Conservation (phyloP, 2,113 vertebrate genomes). For the Theropithecus gelada region DNA sequence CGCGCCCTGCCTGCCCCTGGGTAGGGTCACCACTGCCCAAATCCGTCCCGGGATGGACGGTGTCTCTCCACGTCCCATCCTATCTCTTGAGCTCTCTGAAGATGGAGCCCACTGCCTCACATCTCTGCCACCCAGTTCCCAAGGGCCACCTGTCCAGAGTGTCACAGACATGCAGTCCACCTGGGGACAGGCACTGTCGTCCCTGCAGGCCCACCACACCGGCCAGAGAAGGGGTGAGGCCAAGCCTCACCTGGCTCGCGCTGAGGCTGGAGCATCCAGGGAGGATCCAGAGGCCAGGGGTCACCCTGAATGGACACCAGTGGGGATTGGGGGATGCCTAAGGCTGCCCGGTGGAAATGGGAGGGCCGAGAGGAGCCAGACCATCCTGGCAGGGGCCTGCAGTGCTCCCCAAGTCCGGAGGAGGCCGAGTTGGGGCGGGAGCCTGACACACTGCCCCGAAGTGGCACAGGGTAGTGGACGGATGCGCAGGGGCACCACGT, state of each 20-base stretch:
- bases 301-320: neutral
- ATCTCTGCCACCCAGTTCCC: neutral
- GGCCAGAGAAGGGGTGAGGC: neutral
- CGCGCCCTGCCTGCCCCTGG: neutral
- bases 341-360: neutral
- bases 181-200: neutral
- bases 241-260: fast-evolving
- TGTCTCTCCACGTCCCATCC: fast-evolving
- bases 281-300: neutral
- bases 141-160: neutral
- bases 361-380: neutral
- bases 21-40: neutral
- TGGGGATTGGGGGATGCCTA: neutral
- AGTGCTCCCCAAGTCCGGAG: neutral
- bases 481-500: fast-evolving
- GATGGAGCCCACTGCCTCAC: neutral
- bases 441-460: neutral
- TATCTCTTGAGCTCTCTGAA: neutral
- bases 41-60: neutral
- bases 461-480: neutral
- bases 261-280: neutral
- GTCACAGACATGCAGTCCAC: neutral
- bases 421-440: neutral
- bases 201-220: neutral
- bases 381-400: neutral